Evolutionary conservation across 2,797 vertebrate genomes (phyloP).

Genomic region (Halcyon smyrnensis): DNA sequence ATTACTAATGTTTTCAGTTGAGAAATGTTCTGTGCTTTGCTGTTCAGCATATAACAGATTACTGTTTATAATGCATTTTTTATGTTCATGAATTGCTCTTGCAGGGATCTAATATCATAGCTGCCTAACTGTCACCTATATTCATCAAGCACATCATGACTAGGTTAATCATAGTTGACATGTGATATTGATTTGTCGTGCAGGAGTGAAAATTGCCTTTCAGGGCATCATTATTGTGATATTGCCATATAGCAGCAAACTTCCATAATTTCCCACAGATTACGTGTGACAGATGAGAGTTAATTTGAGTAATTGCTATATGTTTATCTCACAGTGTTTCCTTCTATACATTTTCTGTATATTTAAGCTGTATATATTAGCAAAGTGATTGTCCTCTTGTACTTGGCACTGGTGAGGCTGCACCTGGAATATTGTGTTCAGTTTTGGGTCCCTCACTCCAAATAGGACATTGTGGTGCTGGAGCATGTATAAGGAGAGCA

Average conservation of each 20-base stretch:
- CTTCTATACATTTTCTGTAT: background rate
- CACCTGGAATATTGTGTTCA: background rate
- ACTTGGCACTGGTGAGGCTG: background rate
- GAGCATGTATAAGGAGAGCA: background rate
- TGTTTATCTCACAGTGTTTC: background rate
- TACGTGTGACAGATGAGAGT: background rate
- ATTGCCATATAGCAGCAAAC: background rate
- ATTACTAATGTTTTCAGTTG: background rate
- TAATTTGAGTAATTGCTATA: background rate
- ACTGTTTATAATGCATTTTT: background rate
- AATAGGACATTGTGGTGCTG: background rate
- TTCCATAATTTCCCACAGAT: background rate
- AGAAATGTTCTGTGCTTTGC: background rate
- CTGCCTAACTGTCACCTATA: background rate
- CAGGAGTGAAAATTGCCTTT: background rate
- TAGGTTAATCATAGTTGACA: background rate
- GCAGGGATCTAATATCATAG: background rate
- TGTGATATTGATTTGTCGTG: conserved; percentile 10
- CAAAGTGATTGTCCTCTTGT: background rate
- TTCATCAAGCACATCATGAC: background rate
- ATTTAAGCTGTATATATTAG: background rate
- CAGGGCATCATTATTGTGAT: background rate
- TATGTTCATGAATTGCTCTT: background rate
- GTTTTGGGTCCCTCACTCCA: background rate
- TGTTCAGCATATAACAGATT: background rate